Evolutionary conservation across 1,140 invertebrate species (phyloP), one percentile per base, ranked within the genome.

Genomic region (Andrena cerasifolii): DNA sequence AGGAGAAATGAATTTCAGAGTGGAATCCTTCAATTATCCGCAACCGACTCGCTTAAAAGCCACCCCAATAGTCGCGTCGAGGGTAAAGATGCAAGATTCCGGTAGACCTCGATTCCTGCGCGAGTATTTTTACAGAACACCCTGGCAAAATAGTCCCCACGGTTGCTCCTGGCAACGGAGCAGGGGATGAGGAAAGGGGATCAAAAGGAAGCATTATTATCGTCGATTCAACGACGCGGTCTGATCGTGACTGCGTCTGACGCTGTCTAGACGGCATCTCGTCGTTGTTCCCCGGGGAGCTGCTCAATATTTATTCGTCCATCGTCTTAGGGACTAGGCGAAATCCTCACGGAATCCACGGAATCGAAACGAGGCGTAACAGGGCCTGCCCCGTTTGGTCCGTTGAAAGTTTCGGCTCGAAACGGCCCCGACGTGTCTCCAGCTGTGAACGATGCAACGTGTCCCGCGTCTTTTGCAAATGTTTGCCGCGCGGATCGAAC

Each of bases 211-310:
- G 66, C 47, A 53, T 77, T 77, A 77, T 77, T 59, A 61, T 49
- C 53, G 45, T 51, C 65, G 43, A 53, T 70, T 74, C 71, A 61
- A 72, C 68, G 68, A 21, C 56, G 24, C 45, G 74, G 21, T 58
- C 54, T n/a, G 75, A 53, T 62, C 66, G 75, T 71, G 66, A 54
- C 36, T 77, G 43, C 43, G 66, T 61, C 59, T 63, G 71, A 73
- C 71, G 71, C 54, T 61, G 74, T 77, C 74, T 61, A 71, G 74
- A 61, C 66, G 28, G 31, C 51, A 75, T 75, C 72, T 75, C 53
- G 33, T 43, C 45, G 26, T 12, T 12, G 24, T 16, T 31, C 36
- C 33, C 31, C 0, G 0, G 66, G 54, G 66, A 61, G 26, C 45
- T 54, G 56, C 67, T 77, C 75, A 16, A 77, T 62, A 71, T 77